Conservation (phyloP, 2,888 invertebrate species). For the Plutella xylostella region DNA sequence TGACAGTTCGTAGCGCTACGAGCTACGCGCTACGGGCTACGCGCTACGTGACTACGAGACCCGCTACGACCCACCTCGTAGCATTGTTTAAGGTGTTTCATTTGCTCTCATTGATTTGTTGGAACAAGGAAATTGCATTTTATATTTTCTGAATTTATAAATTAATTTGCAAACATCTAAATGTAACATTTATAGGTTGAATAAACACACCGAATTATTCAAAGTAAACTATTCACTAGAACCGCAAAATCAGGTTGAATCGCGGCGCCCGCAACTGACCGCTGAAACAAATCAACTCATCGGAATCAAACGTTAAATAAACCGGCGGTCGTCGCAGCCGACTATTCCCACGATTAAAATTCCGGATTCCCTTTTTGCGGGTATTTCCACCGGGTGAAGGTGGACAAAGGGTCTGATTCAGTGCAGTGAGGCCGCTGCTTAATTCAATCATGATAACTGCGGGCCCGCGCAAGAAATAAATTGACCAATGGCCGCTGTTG, state of each 20-base stretch:
- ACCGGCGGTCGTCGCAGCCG: conserved; percentile 30
- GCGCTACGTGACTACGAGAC: conserved; percentile 22
- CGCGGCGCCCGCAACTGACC: conserved; percentile 47
- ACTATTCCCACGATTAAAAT: conserved; percentile 49
- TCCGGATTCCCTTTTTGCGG: conserved; percentile 49
- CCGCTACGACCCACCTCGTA: neutral
- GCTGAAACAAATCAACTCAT: conserved; percentile 31
- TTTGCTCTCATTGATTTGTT: neutral
- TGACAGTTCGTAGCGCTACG: conserved; percentile 24
- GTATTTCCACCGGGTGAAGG: conserved; percentile 20
- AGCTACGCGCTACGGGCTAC: conserved; percentile 19
- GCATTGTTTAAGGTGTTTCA: no score
- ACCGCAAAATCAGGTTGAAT: no score
- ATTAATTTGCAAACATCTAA: no score
- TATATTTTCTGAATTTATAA: no score
- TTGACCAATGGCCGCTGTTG: conserved; percentile 59
- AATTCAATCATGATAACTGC: conserved; percentile 70
- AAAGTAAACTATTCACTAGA: conserved; percentile 29
- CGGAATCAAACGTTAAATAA: conserved; percentile 59
- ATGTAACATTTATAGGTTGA: no score
- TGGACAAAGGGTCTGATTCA: conserved; percentile 13
- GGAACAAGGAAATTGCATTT: no score
- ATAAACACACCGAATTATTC: neutral
- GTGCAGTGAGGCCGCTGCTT: conserved; percentile 32
- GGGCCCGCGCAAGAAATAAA: conserved; percentile 58